Conservation (phyloP, 2,113 vertebrate genomes). For the Siniperca chuatsi region DNA sequence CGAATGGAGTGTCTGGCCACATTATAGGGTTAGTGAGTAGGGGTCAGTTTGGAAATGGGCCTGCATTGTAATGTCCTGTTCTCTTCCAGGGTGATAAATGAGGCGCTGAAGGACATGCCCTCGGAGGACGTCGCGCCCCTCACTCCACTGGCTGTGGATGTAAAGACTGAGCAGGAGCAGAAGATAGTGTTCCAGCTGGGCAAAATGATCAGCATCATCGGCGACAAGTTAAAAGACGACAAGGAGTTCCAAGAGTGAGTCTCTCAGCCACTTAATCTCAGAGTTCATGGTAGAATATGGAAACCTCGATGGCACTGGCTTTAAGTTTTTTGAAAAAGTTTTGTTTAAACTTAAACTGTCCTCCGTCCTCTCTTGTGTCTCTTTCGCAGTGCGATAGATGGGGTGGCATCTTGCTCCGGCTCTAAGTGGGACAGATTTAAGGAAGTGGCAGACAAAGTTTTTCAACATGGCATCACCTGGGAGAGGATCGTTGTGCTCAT, state of each 20-base stretch:
- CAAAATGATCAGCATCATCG: constrained; percentile 58
- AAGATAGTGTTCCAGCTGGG: constrained; percentile 60
- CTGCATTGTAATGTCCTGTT: not conserved
- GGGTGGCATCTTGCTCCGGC: not conserved
- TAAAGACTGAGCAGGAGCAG: constrained; percentile 47
- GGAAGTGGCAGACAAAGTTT: constrained; percentile 49
- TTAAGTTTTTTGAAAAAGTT: not conserved
- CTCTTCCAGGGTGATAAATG: constrained; percentile 60
- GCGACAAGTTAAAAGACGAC: constrained; percentile 54
- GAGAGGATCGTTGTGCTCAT: constrained; percentile 70
- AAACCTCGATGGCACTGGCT: fast-evolving
- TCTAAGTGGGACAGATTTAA: constrained; percentile 41
- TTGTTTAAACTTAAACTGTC: not conserved
- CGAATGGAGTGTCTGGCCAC: not conserved
- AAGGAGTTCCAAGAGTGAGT: constrained; percentile 69
- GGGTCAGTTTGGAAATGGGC: not conserved
- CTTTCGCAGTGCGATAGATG: constrained; percentile 55
- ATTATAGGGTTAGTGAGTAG: not conserved
- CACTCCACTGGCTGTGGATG: not conserved
- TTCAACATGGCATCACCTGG: constrained; percentile 62
- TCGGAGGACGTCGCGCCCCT: constrained; percentile 33
- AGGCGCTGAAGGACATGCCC: constrained; percentile 51
- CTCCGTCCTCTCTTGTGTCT: not conserved
- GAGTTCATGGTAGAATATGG: not conserved
- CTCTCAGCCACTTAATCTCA: not conserved